Evolutionary conservation across 2,888 invertebrate genomes (phyloP), one percentile per base, ranked within the genome.

Genomic region (Oithona nana): DNA sequence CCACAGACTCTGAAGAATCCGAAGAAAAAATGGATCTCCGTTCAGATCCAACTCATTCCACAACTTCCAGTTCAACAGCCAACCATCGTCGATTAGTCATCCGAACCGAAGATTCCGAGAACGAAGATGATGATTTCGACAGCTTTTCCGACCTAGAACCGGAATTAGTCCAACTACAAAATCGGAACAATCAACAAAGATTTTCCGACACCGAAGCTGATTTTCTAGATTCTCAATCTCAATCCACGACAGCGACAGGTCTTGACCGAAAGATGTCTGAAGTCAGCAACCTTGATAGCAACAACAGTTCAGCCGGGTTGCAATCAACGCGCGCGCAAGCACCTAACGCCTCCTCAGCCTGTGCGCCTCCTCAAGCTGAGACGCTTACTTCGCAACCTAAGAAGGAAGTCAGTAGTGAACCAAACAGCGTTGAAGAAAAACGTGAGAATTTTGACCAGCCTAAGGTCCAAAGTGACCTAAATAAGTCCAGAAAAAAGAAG

Each of bases 121-220:
- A 39, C 39, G 39, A 39, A 6, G 8, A 11, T 16, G 39, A 39
- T 6, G 39, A 39, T 39, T 39, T 39, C 39, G 39, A 39, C 39
- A 16, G 16, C 16, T 48, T 24, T 11, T 8, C 6, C 20, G 20
- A 20, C 28, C 59, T 3, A 39, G 59, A n/a, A 26, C 20, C 24
- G 22, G 49, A 22, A 48, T n/a, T n/a, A 28, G 28, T 48, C 59
- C n/a, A 31, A n/a, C 20, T 20, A 22, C n/a, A 29, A n/a, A n/a
- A 22, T 39, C 39, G 48, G 39, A n/a, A 20, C 48, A 39, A 59
- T 48, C 59, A 59, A 48, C 22, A 48, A 39, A n/a, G 6, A 16
- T 39, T 16, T 16, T 59, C 59, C 20, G 59, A 59, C 26, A 59
- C 59, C 11, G 59, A 59, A 22, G 59, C 31, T 11, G 59, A 59